A percentile compares a stretch with the other conserved stretches of the same genome.
phyloP scores from a whole-genome alignment of 2,888 invertebrate genomes.

The Polylopha cassiicola region DNA sequence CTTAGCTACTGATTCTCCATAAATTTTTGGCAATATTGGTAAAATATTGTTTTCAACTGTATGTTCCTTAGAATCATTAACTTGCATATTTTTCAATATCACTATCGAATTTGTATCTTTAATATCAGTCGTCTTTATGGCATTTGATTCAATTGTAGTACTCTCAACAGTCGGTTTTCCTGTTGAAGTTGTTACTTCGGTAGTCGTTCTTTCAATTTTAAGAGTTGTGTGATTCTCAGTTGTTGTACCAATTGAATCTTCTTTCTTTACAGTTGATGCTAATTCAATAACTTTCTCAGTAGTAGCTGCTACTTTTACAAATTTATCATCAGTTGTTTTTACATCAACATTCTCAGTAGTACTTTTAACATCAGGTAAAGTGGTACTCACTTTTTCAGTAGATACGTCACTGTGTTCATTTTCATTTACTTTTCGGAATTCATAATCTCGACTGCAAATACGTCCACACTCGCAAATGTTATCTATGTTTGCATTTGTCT shows the following conservation, averaged over 20 bases:
- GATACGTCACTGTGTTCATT: slow-evolving; percentile 24
- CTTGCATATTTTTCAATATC: slow-evolving; percentile 48
- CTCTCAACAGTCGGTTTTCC: slow-evolving; percentile 8
- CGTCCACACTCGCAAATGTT: slow-evolving; percentile 75
- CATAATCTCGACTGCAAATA: slow-evolving; percentile 66
- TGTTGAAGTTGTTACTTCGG: slow-evolving; percentile 18
- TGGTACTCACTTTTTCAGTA: not conserved
- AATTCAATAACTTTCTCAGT: not conserved
- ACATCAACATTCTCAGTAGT: slow-evolving; percentile 23
- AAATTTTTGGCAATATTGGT: slow-evolving; percentile 40
- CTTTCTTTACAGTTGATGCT: slow-evolving; percentile 6
- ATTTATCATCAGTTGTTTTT: slow-evolving; percentile 20
- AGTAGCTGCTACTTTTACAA: slow-evolving; percentile 14
- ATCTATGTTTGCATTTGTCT: slow-evolving; percentile 64
- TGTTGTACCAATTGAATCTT: slow-evolving; percentile 19
- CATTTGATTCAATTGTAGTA: slow-evolving; percentile 14
- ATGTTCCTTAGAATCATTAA: slow-evolving; percentile 33
- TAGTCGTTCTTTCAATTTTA: slow-evolving; percentile 7
- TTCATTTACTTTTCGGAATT: slow-evolving; percentile 50
- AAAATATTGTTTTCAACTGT: slow-evolving; percentile 53
- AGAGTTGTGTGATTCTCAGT: not conserved
- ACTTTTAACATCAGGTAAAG: slow-evolving; percentile 12
- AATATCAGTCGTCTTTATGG: slow-evolving; percentile 12
- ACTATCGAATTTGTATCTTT: slow-evolving; percentile 14
- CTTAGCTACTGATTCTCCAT: slow-evolving; percentile 56